Evolutionary conservation across 1,140 invertebrate species (phyloP), one percentile per base, ranked within the genome.

Genomic region (Acyrthosiphon pisum): DNA sequence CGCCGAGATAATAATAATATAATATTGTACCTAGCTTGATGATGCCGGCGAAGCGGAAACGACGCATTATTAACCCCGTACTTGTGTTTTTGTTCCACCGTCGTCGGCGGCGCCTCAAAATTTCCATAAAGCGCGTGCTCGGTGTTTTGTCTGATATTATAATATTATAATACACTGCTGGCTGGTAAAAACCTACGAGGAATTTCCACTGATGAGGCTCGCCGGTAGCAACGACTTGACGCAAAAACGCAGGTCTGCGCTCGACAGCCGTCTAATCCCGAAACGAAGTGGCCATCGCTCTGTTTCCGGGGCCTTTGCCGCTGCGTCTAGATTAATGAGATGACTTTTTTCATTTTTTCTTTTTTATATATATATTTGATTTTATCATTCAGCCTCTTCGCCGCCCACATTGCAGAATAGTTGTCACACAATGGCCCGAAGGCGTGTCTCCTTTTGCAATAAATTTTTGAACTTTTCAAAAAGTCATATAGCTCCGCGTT

Each of bases 221-320:
- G 41, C 23, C 7, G 56, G n/a, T 26, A 37, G 26, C 23, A 22
- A 50, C 22, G 53, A 35, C 30, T 30, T 81, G 68, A 26, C 23
- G 48, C 22, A 92, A 92, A 92, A 92, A 50, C 87, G 8, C 18
- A 4, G 1, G 84, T n/a, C 91, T 92, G 68, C 41, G 35, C 46
- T 26, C 91, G 91, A 92, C 91, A 83, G 91, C 60, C 91, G 91
- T 84, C 91, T 84, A 92, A 92, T 53, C 14, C 91, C 46, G 22
- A 23, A 48, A 84, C 76, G 20, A 76, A 84, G 76, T 83, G 76
- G 76, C 76, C 50, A 53, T 92, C 8, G 44, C 44, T 50, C 30
- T 83, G 41, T 41, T 20, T 26, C 44, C 30, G n/a, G 68, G n/a
- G 9, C 30, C 44, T 18, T 23, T 41, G 68, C n/a, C n/a, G 44